Evolutionary conservation across 2,888 invertebrate genomes (phyloP), one percentile per base, ranked within the genome.

Genomic region (Masnerella sp.): DNA sequence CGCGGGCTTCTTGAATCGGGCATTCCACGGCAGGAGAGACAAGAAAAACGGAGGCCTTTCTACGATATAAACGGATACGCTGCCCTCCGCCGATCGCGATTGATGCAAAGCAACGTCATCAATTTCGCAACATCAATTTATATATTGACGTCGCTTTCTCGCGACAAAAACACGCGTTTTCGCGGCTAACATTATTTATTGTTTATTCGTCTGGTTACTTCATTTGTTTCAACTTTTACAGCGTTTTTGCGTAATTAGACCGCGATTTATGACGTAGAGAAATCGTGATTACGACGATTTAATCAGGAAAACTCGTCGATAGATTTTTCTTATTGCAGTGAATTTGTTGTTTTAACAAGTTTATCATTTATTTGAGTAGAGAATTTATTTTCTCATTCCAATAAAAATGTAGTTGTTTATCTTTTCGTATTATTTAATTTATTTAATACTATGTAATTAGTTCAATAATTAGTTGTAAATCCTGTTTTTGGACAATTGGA

Each of bases 1-100:
- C 69, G 76, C 77, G 76, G 74, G 70, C 72, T 74, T 77, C 74
- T 75, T 75, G 69, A 74, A 72, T 72, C 68, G 69, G 72, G 64
- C 59, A 61, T 76, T 68, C 74, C 52, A 67, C 74, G 77, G 74
- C 54, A 40, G n/a, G 56, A 36, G 68, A 61, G 59, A 71, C 71
- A 67, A 62, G 69, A 70, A 67, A 67, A 70, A 77, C 74, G 59
- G 72, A 58, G 43, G 58, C 52, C 72, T 76, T 77, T 75, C 75
- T 77, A 77, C 73, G 68, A 70, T 68, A 61, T 51, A 75, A 72
- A 49, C 58, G 65, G 64, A 72, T 69, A 34, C 68, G 40, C 14
- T 54, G 61, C 67, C 72, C 65, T 65, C 72, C 59, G 61, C 65
- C 61, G 65, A 65, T 71, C 64, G 65, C 47, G 59, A 67, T 59